phyloP scores from a whole-genome alignment of 2,113 vertebrate species.

The Notarius quadriscutis region DNA sequence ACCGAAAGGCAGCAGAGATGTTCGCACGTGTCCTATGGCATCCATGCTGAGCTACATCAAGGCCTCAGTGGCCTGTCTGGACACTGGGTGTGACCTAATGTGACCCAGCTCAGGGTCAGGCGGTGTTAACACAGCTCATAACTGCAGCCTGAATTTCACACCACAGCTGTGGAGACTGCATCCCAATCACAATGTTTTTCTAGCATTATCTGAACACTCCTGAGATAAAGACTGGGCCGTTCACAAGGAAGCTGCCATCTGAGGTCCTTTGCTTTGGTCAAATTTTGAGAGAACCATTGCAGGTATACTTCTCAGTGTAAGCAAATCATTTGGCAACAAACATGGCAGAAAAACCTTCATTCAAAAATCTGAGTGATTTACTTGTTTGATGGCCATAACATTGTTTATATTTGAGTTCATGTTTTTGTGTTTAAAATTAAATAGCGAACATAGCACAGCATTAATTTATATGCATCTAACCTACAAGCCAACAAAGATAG shows the following conservation, averaged over 20 bases:
- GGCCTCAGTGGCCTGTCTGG: conserved; percentile 30
- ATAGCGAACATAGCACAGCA: not conserved
- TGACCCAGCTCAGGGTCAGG: conserved; percentile 36
- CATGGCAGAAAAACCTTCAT: not conserved
- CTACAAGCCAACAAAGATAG: not conserved
- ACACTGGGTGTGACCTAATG: conserved; percentile 27
- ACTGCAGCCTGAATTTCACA: conserved; percentile 27
- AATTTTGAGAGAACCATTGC: not conserved
- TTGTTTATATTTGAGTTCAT: not conserved
- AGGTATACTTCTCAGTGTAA: not conserved
- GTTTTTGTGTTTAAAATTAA: not conserved
- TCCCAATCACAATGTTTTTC: not conserved
- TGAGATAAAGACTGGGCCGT: not conserved
- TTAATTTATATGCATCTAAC: not conserved
- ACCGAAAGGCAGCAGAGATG: not conserved
- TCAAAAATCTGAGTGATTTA: not conserved
- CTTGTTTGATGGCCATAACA: not conserved
- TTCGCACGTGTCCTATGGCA: conserved; percentile 19
- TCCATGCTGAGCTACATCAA: conserved; percentile 47
- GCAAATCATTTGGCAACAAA: not conserved
- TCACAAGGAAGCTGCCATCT: not conserved
- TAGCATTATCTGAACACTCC: not conserved
- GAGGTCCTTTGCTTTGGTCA: not conserved
- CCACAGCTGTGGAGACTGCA: conserved; percentile 15
- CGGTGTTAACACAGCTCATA: conserved; percentile 34